Evolutionary conservation across 2,888 invertebrate species (phyloP).

Genomic region (Lypha dubia): DNA sequence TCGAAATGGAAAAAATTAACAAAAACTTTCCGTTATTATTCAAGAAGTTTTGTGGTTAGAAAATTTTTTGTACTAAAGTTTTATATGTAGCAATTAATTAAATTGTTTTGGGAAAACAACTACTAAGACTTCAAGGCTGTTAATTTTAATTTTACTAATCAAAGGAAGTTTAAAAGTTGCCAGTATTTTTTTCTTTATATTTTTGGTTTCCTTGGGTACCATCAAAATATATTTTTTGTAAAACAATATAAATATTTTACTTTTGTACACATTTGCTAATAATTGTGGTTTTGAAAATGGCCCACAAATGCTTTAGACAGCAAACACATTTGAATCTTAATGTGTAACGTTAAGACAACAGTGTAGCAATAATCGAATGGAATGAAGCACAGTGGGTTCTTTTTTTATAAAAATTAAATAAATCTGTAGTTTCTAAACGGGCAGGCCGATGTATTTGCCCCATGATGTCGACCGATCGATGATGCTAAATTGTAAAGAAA

Average conservation of each 20-base stretch:
- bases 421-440: too few species aligned
- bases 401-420: too few species aligned
- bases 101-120: slow-evolving; percentile 30
- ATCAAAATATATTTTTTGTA: slow-evolving; percentile 9
- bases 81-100: slow-evolving; percentile 47
- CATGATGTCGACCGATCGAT: too few species aligned
- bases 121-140: not conserved
- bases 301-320: slow-evolving; percentile 10
- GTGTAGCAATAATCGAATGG: not conserved
- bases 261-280: slow-evolving; percentile 35
- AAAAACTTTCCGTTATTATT: not conserved
- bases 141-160: slow-evolving; percentile 9
- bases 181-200: too few species aligned
- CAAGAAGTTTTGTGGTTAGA: not conserved
- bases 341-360: not conserved
- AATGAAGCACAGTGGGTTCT: too few species aligned
- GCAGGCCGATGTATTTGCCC: too few species aligned
- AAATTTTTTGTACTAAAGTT: slow-evolving; percentile 42
- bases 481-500: too few species aligned
- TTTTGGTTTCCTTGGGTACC: not conserved
- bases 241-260: not conserved
- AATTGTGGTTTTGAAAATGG: slow-evolving; percentile 37
- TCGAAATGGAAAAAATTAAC: not conserved
- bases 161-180: too few species aligned
- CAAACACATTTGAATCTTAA: not conserved